Evolutionary conservation across 1,140 invertebrate genomes (phyloP).

Genomic region (Drosophila baimaii): DNA sequence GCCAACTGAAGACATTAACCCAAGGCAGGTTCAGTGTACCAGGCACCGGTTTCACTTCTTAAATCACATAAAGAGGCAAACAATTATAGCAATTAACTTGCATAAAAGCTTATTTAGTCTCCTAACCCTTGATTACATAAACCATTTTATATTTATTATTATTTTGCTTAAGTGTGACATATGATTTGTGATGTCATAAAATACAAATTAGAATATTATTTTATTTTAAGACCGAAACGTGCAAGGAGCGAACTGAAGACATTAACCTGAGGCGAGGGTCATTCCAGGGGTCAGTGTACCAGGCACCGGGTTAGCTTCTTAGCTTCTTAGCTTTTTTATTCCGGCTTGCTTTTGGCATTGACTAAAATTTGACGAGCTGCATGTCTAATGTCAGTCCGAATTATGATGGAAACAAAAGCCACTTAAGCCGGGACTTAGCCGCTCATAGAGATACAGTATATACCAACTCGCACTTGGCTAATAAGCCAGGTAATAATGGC

Average conservation of each 20-base stretch:
- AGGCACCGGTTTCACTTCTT: too few species aligned
- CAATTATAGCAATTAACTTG: too few species aligned
- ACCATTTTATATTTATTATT: neutral
- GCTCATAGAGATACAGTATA: constrained; percentile 26
- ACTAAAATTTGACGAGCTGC: constrained; percentile 44
- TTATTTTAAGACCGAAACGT: neutral
- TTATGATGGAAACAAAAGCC: constrained; percentile 39
- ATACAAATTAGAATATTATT: constrained; percentile 15
- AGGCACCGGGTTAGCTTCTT: constrained; percentile 22
- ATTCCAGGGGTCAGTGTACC: constrained; percentile 37
- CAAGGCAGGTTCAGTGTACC: too few species aligned
- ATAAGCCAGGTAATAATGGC: constrained; percentile 58
- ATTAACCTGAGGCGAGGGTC: constrained; percentile 36
- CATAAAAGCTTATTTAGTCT: neutral
- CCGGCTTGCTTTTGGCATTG: constrained; percentile 47
- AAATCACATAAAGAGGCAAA: neutral
- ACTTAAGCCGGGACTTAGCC: constrained; percentile 41
- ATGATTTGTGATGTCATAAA: constrained; percentile 24
- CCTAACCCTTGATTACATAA: neutral
- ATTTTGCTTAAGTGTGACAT: constrained; percentile 1
- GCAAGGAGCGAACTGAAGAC: constrained; percentile 1
- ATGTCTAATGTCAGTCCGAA: constrained; percentile 42
- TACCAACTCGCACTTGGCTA: constrained; percentile 30
- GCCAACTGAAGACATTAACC: too few species aligned
- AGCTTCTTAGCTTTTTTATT: constrained; percentile 31